Base-by-base conservation (phyloP, 2,797 vertebrate species). In the Paedocypris micromegethes region DNA sequence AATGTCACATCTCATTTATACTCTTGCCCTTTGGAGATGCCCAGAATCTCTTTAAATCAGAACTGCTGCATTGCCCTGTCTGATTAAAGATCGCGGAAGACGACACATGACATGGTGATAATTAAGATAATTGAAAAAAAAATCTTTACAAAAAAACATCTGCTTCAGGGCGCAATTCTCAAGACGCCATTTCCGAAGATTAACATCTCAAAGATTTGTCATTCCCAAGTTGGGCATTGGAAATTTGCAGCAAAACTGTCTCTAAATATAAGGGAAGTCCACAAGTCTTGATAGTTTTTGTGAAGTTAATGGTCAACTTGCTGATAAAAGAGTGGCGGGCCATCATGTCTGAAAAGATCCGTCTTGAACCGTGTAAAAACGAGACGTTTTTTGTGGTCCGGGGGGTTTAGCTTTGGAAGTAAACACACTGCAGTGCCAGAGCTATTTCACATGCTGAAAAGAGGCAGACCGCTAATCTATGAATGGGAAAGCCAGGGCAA, bases 1-100 rank as follows among this genome's bases (percentile, higher is more conserved):
- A 89, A 89, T 89, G 89, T 91, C 89, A 89, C 87, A 87, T 89
- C 86, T 89, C 87, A 88, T 90, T 91, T 90, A 84, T 85, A 86
- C 85, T 83, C 84, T 78, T 80, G 78, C 69, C 80, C 84, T 83
- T 88, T 90, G 84, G 84, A 86, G 84, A 90, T 85, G 86, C 87
- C 86, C 86, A 88, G 83, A 82, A 85, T 85, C 79, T 85, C 82
- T 87, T 83, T 84, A 86, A 87, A 89, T 86, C 84, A 81, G 81
- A 84, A 86, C 83, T 82, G 84, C 73, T 82, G 63, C 79, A 83
- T 80, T 74, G 79, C 85, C 77, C 69, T 72, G 81, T 73, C 83
- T 88, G 88, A 88, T 91, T 87, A 88, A 84, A 83, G 84, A 79
- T 69, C 79, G 80, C 82, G 84, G 83, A 82, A 84, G 82, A 84